Evolutionary conservation across 2,113 vertebrate genomes (phyloP), one percentile per base, ranked within the genome.

Genomic region (Rattus rattus): DNA sequence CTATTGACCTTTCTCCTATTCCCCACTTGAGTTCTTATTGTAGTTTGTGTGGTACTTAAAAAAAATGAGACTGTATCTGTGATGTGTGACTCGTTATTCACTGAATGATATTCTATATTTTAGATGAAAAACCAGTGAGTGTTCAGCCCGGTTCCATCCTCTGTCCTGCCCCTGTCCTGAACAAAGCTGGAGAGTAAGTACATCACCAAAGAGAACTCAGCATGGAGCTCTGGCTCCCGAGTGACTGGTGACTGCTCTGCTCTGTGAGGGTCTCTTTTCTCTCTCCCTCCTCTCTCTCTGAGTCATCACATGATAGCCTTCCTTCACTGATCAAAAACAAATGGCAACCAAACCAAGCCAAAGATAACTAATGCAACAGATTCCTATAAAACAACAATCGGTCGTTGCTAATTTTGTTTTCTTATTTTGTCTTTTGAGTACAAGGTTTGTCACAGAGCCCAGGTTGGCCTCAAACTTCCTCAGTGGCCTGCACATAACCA

Each of bases 121-220:
- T 98, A 99, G 99, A 97, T 98, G 98, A 98, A 63, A 99, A 98
- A 96, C 99, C 99, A 72, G 99, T 98, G 67, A 94, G 69, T 0
- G 98, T 99, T 91, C 95, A 97, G n/a, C 96, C 98, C 11, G 97
- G 99, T 70, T 99, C 99, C 93, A 97, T 99, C 96, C 98, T 99
- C 96, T 99, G 99, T 97, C 99, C 99, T 61, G 99, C 99, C 9
- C 99, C 99, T 0, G 81, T 97, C 95, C 98, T 99, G 65, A 98
- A 99, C 61, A 98, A 99, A 97, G 99, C 98, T n/a, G 99, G 99
- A 99, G 99, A 99, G 99, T 99, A 98, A 99, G 99, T 99, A 98
- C 49, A 85, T 90, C 12, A 91, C 90, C 79, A 73, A 93, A 65
- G 96, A 59, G 10, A 84, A 36, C 80, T 80, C n/a, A 5, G 2